phyloP scores from a whole-genome alignment of 2,888 invertebrate genomes.

The Pseudococcus jackbeardsleyi region DNA sequence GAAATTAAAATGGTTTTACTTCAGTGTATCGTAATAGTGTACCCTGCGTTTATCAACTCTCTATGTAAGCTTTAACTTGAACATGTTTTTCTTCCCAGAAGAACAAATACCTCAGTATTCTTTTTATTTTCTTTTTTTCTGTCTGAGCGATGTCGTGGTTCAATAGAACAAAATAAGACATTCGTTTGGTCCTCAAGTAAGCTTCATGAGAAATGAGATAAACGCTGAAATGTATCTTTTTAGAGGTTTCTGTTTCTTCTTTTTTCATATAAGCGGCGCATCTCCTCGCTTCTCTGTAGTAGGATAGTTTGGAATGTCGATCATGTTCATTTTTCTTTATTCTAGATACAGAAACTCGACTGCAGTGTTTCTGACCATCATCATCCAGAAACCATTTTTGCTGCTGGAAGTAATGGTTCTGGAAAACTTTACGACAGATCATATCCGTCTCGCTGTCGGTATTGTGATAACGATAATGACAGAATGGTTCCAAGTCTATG shows the following conservation, averaged over 20 bases:
- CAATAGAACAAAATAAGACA: neutral
- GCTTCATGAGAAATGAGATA: neutral
- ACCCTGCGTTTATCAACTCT: neutral
- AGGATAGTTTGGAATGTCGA: neutral
- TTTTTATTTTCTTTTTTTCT: neutral
- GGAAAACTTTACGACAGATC: neutral
- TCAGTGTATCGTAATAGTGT: no score
- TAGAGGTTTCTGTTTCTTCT: neutral
- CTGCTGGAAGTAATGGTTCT: neutral
- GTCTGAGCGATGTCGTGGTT: neutral
- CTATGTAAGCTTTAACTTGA: constrained; percentile 3
- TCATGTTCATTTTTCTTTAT: neutral
- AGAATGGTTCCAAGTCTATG: constrained; percentile 3
- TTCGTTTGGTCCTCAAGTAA: neutral
- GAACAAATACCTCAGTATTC: neutral
- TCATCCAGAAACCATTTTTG: neutral
- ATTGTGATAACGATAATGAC: neutral
- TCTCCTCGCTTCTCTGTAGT: neutral
- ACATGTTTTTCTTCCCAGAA: neutral
- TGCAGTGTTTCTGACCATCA: neutral
- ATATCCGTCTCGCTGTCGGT: neutral
- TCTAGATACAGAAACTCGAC: neutral
- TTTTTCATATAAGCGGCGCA: neutral
- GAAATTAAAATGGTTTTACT: neutral
- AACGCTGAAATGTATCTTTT: neutral